Percentiles rank a stretch among this genome's conserved stretches.
These are phyloP conservation scores for Rhabdophis nuchalis DNA, from an alignment of 2,797 vertebrate species.

Conservation along the genomic window DNA sequence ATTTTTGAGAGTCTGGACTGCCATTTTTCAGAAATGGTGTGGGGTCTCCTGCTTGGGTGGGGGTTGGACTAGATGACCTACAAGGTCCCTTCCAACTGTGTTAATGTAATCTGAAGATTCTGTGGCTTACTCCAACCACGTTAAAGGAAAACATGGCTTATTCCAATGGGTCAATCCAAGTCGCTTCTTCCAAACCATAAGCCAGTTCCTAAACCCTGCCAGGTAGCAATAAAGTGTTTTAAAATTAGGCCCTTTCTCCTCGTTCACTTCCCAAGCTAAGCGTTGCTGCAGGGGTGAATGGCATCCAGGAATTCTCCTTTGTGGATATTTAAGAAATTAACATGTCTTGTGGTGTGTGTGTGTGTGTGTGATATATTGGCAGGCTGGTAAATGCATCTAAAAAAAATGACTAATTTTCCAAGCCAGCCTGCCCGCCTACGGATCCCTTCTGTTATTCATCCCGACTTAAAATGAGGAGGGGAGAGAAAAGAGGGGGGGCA, in stretches of 20 bases:
- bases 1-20: background rate
- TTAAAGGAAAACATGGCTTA: background rate
- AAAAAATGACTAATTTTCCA: constrained; percentile 13
- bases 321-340: background rate
- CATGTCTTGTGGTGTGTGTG: background rate
- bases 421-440: background rate
- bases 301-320: constrained; percentile 19
- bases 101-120: background rate
- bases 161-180: background rate
- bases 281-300: constrained; percentile 29
- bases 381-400: background rate
- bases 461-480: background rate
- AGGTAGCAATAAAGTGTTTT: constrained; percentile 38
- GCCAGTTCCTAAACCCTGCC: constrained; percentile 38
- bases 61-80: background rate
- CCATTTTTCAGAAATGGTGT: no score
- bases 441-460: constrained; percentile 8
- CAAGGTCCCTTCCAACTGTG: background rate
- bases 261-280: background rate
- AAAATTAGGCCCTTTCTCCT: background rate
- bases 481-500: background rate
- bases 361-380: background rate
- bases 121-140: background rate
- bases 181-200: background rate
- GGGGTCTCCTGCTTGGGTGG: background rate